Base-by-base conservation (phyloP, 2,113 vertebrate species). In the Chamaetylas fuelleborni region DNA sequence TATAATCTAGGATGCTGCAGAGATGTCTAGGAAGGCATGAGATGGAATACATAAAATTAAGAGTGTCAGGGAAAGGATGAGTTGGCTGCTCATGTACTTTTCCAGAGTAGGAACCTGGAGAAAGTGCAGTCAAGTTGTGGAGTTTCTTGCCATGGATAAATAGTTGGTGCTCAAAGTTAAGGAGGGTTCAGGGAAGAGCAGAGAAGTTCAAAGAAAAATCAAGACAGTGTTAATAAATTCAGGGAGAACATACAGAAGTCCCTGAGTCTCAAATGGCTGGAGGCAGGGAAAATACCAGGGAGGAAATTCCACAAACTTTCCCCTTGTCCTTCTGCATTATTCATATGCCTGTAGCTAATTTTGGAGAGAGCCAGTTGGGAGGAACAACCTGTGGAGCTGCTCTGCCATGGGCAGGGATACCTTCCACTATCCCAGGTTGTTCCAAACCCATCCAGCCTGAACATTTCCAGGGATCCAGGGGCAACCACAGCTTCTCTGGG, bases 371-470 rank as follows among this genome's bases (percentile, higher is more conserved):
- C 2, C 57, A 57, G 31, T 53, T 29, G n/a, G 45, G 45, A 85
- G 1, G 1, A 90, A 12, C 0, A 5, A 62, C 26, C 50, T 45
- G 20, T 66, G 45, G 19, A 93, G 33, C 47, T 83, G 19, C 25
- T 89, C 54, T 86, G 45, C 28, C 69, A n/a, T 7, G 23, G 28
- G 13, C 38, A 74, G 61, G 69, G 56, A 19, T 56, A 42, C 0
- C 3, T 83, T 9, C 56, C 40, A 56, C 48, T 5, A 0, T 4
- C 40, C 56, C 48, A 42, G 62, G 12, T 0, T 61, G 40, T 54
- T 69, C 54, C 25, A 48, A 56, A 5, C 34, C 43, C 0, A 0
- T 31, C 29, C 87, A 61, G 0, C 34, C 34, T 36, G 56, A 2
- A 43, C 48, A 48, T 10, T 70, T 4, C 34, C 56, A 90, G 62